Conservation (phyloP, 2,797 vertebrate genomes). For the Oryzias sinensis region DNA sequence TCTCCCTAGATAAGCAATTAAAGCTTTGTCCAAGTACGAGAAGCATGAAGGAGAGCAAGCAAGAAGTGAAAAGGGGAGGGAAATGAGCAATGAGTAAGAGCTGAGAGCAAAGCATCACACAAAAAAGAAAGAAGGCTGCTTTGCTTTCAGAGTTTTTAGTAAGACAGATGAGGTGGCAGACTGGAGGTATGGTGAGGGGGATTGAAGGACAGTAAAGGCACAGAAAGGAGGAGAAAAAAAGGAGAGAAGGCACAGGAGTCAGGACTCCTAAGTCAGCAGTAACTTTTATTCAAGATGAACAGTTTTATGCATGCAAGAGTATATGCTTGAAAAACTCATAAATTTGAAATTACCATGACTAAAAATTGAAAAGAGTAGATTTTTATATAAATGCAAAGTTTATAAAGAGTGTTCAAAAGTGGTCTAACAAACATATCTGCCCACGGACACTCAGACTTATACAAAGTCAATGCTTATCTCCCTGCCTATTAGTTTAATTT, state of each 20-base stretch:
- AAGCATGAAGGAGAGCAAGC: slow-evolving; percentile 11
- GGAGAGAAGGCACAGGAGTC: slow-evolving; percentile 12
- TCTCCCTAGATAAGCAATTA: slow-evolving; percentile 70
- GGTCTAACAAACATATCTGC: slow-evolving; percentile 33
- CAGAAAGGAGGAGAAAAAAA: slow-evolving; percentile 10
- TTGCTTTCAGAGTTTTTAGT: slow-evolving; percentile 58
- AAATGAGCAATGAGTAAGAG: slow-evolving; percentile 24
- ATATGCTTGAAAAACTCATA: slow-evolving; percentile 34
- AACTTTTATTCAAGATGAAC: slow-evolving; percentile 54
- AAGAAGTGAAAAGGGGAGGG: slow-evolving; percentile 9
- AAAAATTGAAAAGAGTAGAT: slow-evolving; percentile 24
- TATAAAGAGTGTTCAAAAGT: slow-evolving; percentile 25
- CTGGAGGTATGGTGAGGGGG: slow-evolving; percentile 33
- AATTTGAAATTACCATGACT: slow-evolving; percentile 26
- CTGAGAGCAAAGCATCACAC: slow-evolving; percentile 1
- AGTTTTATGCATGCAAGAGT: slow-evolving; percentile 30
- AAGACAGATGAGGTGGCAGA: slow-evolving; percentile 60
- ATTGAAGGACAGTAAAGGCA: slow-evolving; percentile 41
- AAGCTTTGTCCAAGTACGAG: slow-evolving; percentile 28
- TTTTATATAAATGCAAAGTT: slow-evolving; percentile 34
- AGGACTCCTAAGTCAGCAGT: slow-evolving; percentile 60
- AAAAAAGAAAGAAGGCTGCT: slow-evolving; percentile 18
- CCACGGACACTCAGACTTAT: slow-evolving; percentile 21
- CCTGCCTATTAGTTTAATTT: slow-evolving; percentile 37
- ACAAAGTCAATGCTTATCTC: slow-evolving; percentile 37